Percentiles rank a stretch among this genome's conserved stretches.
Conservation (phyloP, 2,113 vertebrate genomes). For the Hippocampus barbouri region DNA sequence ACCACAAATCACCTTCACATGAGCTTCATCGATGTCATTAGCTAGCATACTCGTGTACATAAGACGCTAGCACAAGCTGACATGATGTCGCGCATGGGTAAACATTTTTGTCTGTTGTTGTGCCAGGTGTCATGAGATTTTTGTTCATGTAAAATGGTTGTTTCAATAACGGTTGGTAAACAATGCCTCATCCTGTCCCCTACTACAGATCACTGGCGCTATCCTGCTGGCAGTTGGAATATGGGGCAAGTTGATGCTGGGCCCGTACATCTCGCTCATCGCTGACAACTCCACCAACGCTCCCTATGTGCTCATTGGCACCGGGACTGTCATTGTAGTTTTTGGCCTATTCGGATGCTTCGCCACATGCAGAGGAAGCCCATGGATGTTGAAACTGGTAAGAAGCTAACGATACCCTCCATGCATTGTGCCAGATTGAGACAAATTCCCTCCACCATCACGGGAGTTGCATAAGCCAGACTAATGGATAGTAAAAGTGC, state of each 20-base stretch:
- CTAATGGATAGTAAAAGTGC: too few relatives aligned
- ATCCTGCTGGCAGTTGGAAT: slow-evolving; percentile 94
- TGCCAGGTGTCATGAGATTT: too few relatives aligned
- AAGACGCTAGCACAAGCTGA: too few relatives aligned
- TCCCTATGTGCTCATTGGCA: slow-evolving; percentile 95
- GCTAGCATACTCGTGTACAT: background rate
- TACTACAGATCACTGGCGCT: slow-evolving; percentile 88
- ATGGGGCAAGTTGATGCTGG: slow-evolving; percentile 96
- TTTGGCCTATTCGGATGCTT: slow-evolving; percentile 98
- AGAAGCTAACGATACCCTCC: slow-evolving; percentile 46
- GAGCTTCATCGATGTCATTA: background rate
- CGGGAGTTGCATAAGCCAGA: too few relatives aligned
- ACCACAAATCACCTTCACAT: background rate
- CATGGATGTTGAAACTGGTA: slow-evolving; percentile 99
- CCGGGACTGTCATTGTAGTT: slow-evolving; percentile 93
- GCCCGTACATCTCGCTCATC: slow-evolving; percentile 95
- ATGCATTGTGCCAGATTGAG: too few relatives aligned
- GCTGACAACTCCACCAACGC: slow-evolving; percentile 98
- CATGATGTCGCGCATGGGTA: too few relatives aligned
- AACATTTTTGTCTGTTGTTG: too few relatives aligned
- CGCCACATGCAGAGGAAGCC: slow-evolving; percentile 95
- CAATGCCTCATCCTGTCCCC: slow-evolving; percentile 27
- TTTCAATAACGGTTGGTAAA: background rate
- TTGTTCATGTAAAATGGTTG: too few relatives aligned
- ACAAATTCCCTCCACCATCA: too few relatives aligned